These are phyloP conservation scores for Myrmecobius fasciatus DNA, from an alignment of 2,113 vertebrate species.

Conservation along the genomic window DNA sequence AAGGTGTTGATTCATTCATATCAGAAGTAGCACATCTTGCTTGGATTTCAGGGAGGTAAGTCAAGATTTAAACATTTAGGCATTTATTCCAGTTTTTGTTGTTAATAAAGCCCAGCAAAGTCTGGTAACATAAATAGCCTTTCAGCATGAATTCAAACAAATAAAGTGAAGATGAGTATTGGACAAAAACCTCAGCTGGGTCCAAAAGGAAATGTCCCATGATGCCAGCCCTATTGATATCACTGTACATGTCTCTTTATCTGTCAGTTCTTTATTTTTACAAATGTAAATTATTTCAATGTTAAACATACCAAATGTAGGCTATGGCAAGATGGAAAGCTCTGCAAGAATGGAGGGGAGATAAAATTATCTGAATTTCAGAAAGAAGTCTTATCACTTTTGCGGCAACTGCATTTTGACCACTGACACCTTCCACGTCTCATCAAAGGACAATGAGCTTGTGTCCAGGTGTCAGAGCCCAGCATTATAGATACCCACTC, in stretches of 20 bases:
- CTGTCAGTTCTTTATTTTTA: slow-evolving; percentile 1
- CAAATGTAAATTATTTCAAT: neutral
- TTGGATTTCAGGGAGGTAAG: neutral
- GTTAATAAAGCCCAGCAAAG: neutral
- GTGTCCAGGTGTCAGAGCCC: neutral
- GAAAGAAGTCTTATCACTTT: neutral
- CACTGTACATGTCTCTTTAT: neutral
- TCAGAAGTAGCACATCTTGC: neutral
- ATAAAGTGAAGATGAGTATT: neutral
- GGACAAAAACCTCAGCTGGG: neutral
- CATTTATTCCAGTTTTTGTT: neutral
- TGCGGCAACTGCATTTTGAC: neutral
- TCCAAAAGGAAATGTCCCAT: neutral
- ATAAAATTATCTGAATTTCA: neutral
- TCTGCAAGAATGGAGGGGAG: neutral
- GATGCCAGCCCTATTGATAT: neutral
- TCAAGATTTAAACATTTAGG: neutral
- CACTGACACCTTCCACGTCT: neutral
- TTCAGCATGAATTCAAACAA: neutral
- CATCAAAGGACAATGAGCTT: neutral
- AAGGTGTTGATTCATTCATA: slow-evolving; percentile 53
- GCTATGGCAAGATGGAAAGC: neutral
- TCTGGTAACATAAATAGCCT: neutral
- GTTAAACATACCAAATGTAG: neutral
- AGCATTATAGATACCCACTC: neutral